Evolutionary conservation across 2,113 vertebrate species (phyloP), one percentile per base, ranked within the genome.

Genomic region (Ammodytes marinus): DNA sequence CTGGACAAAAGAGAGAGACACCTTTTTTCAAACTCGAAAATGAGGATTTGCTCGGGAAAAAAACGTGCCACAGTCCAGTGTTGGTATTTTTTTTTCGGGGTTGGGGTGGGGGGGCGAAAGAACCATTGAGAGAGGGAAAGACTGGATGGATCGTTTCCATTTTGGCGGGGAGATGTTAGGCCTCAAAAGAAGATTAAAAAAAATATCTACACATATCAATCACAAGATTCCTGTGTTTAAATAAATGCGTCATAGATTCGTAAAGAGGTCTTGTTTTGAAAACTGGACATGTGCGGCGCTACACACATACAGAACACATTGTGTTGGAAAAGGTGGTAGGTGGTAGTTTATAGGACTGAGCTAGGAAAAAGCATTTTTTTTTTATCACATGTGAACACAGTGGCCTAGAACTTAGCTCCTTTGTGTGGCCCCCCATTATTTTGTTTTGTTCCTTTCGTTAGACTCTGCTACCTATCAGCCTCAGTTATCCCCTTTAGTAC

Each of bases 141-240:
- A 84, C 81, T 47, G 59, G 47, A 65, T 65, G 69, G 74, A 89
- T 79, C 57, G 63, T 70, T 27, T 84, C 74, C 52, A 57, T 61
- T 79, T 27, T 27, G 27, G 42, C 47, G 71, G 83, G 57, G 72
- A 27, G 1, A 68, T 46, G 42, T 85, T 77, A 81, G 74, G 91
- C 89, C 89, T 93, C 85, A 84, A 88, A 90, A 49, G 89, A 89
- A 57, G 27, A 27, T 27, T 27, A 27, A 27, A 27, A 27, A 54
- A 90, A 91, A 93, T 88, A 93, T 94, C 88, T 83, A 92, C 89
- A 95, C 95, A 95, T 95, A 95, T 96, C 94, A 94, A 76, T 71
- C 81, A 71, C 83, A 65, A 27, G 82, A 90, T 87, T 83, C 88
- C 85, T 89, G 84, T 89, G 84, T 88, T 89, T 84, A 27, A 27